phyloP scores from a whole-genome alignment of 2,113 vertebrate species.

The Antigone vipio region DNA sequence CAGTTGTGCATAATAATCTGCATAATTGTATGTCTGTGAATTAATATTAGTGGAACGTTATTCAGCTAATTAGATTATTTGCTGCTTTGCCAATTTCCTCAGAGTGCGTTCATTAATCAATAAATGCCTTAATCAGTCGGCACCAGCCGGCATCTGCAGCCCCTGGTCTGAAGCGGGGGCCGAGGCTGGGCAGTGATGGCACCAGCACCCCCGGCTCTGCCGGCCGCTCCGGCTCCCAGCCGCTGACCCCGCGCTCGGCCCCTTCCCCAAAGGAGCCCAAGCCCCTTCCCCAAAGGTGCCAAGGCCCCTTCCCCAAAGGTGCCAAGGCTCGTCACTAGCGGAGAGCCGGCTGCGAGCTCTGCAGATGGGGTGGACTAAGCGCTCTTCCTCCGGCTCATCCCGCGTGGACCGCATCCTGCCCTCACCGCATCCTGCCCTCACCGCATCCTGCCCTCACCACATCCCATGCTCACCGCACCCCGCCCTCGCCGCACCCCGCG shows the following conservation, averaged over 20 bases:
- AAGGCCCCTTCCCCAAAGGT: neutral
- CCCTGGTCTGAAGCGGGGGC: neutral
- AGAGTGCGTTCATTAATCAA: fast-evolving
- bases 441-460: no score
- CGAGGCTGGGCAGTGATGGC: neutral
- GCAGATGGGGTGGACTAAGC: fast-evolving
- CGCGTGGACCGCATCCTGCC: fast-evolving
- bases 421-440: no score
- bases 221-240: neutral
- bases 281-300: neutral
- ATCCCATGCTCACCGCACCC: no score
- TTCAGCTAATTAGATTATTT: neutral
- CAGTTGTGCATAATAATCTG: neutral
- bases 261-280: neutral
- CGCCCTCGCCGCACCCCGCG: no score
- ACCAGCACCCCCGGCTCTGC: neutral
- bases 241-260: neutral
- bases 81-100: neutral
- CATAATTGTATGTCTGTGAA: fast-evolving
- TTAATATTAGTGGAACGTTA: no score
- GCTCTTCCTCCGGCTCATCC: neutral
- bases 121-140: neutral
- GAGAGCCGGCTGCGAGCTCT: neutral
- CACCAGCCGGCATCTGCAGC: neutral
- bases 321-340: no score